These are phyloP conservation scores for Diabrotica virgifera DNA, from an alignment of 1,140 invertebrate genomes.

Conservation along the genomic window DNA sequence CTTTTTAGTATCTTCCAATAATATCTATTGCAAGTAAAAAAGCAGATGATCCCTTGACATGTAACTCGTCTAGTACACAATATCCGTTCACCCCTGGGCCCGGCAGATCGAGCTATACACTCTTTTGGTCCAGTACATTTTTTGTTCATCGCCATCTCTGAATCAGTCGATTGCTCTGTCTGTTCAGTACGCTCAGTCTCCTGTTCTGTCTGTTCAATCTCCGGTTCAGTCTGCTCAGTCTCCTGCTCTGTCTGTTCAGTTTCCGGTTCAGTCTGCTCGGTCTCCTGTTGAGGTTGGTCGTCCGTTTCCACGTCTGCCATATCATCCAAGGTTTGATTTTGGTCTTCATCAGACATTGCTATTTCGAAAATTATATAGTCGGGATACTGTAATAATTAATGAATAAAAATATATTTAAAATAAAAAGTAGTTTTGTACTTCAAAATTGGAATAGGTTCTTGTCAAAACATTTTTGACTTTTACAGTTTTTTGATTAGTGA, in stretches of 20 bases:
- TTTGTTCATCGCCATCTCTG: background rate
- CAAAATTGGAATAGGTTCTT: too few species aligned
- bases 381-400: too few species aligned
- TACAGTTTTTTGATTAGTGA: too few species aligned
- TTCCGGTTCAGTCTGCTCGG: background rate
- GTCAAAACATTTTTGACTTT: too few species aligned
- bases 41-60: background rate
- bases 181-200: background rate
- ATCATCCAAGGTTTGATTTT: too few species aligned
- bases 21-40: conserved; percentile 14
- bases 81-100: background rate
- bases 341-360: too few species aligned
- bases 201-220: background rate
- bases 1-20: conserved; percentile 28
- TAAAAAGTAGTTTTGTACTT: too few species aligned
- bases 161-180: background rate
- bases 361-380: too few species aligned
- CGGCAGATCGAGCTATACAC: background rate
- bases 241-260: background rate
- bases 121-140: background rate
- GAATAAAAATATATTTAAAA: too few species aligned
- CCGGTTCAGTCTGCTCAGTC: background rate
- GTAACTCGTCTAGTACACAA: background rate
- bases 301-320: too few species aligned
- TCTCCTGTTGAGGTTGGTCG: background rate